Conservation (phyloP, 2,113 vertebrate species). For the Notothenia coriiceps region DNA sequence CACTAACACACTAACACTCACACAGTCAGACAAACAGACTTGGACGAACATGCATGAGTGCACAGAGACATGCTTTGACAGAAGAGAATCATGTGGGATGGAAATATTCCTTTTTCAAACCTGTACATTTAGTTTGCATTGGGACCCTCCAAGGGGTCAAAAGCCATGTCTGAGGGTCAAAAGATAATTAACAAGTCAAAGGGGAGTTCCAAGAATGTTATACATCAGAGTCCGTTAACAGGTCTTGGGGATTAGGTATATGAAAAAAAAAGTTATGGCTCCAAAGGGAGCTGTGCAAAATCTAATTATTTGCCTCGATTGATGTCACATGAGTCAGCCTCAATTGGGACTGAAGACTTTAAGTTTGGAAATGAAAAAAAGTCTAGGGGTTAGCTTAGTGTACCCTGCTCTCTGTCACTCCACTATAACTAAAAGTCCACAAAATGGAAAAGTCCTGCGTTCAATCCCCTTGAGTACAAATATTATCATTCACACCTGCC, state of each 20-base stretch:
- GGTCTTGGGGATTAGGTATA: neutral
- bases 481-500: neutral
- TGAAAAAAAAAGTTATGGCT: neutral
- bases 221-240: neutral
- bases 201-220: neutral
- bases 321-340: neutral
- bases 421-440: too few species aligned
- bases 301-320: neutral
- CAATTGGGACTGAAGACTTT: neutral
- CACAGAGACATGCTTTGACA: conserved; percentile 13
- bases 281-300: neutral
- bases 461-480: too few species aligned
- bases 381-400: neutral
- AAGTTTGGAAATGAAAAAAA: neutral
- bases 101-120: neutral
- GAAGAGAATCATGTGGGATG: neutral
- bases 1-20: neutral
- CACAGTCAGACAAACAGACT: neutral
- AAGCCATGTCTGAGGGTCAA: neutral
- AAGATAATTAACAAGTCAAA: neutral
- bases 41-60: neutral
- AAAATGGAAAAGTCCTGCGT: neutral
- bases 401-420: neutral
- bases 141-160: neutral
- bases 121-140: neutral